phyloP scores from a whole-genome alignment of 2,888 invertebrate species.

The Lepidocyrtoides sp. region DNA sequence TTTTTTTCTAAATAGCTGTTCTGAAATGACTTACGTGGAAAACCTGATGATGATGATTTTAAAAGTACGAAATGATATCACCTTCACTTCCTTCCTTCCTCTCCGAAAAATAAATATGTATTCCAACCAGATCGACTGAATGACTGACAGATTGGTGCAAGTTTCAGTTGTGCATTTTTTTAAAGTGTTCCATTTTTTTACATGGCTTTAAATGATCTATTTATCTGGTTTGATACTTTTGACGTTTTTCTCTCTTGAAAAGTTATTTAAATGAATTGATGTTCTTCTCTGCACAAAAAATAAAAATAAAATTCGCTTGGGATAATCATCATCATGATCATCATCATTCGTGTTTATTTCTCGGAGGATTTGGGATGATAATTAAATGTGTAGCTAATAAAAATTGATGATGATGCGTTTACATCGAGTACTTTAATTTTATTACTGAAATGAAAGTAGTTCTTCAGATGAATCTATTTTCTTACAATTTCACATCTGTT shows the following conservation, averaged over 20 bases:
- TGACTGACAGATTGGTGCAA: slow-evolving; percentile 57
- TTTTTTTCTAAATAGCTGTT: neutral
- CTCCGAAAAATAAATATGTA: neutral
- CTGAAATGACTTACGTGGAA: slow-evolving; percentile 11
- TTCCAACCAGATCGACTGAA: neutral
- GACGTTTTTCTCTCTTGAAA: neutral
- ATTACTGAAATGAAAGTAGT: slow-evolving; percentile 43
- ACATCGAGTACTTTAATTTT: slow-evolving; percentile 70
- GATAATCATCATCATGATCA: neutral
- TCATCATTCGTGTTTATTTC: slow-evolving; percentile 5
- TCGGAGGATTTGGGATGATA: slow-evolving; percentile 65
- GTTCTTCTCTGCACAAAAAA: neutral
- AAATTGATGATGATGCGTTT: slow-evolving; percentile 73
- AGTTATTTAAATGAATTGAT: neutral
- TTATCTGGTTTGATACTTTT: slow-evolving; percentile 26
- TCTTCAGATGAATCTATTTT: neutral
- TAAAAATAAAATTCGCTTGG: no score
- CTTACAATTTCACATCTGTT: slow-evolving; percentile 63
- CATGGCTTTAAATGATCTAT: neutral
- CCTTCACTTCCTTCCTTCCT: no score
- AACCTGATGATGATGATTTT: slow-evolving; percentile 24
- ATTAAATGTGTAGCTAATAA: slow-evolving; percentile 69
- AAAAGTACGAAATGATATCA: neutral
- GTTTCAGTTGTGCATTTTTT: neutral
- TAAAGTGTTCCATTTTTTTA: neutral